Evolutionary conservation across 2,797 vertebrate genomes (phyloP).

Genomic region (Nasua narica): DNA sequence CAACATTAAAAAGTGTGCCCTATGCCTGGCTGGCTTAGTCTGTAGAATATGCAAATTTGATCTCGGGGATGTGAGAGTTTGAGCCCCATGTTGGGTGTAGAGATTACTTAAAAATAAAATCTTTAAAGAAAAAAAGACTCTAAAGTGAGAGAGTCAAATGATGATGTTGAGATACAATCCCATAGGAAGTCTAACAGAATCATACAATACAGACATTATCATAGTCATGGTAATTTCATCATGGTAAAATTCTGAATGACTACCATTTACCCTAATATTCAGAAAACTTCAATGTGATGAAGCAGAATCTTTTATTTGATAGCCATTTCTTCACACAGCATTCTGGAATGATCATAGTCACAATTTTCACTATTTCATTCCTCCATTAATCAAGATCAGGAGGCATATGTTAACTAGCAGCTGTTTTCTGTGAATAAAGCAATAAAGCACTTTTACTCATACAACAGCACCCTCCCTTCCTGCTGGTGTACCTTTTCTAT

Average conservation of each 20-base stretch:
- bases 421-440: slow-evolving; percentile 62
- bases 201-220: background rate
- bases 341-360: slow-evolving; percentile 38
- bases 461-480: slow-evolving; percentile 33
- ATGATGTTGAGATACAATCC: background rate
- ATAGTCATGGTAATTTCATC: background rate
- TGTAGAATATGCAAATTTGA: background rate
- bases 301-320: slow-evolving; percentile 18
- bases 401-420: slow-evolving; percentile 67
- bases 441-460: slow-evolving; percentile 60
- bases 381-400: slow-evolving; percentile 64
- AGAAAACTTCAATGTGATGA: background rate
- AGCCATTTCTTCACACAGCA: background rate
- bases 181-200: background rate
- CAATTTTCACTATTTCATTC: slow-evolving; percentile 51
- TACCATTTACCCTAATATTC: background rate
- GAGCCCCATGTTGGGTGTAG: background rate
- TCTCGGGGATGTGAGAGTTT: background rate
- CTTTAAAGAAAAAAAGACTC: background rate
- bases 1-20: background rate
- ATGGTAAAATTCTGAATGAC: background rate
- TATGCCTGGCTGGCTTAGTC: background rate
- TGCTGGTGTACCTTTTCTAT: slow-evolving; percentile 38
- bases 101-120: background rate
- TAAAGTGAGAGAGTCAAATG: background rate